These are phyloP conservation scores for Opisthograptis luteolata DNA, from an alignment of 2,888 invertebrate species.

Conservation along the genomic window DNA sequence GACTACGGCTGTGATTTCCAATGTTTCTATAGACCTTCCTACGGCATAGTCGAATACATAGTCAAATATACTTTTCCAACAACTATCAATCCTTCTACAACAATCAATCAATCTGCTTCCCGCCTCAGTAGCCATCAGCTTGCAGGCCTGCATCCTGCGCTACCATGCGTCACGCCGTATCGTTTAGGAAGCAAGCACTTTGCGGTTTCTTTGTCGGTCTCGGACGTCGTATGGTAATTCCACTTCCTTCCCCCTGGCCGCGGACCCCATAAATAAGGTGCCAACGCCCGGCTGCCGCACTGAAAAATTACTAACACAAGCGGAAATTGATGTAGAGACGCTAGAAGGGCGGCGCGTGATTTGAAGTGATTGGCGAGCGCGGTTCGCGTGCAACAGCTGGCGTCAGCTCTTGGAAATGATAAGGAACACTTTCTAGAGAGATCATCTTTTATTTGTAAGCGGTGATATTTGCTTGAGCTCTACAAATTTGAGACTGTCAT, in stretches of 20 bases:
- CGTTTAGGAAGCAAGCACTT: constrained; percentile 55
- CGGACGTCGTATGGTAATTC: constrained; percentile 80
- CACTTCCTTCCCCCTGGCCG: constrained; percentile 73
- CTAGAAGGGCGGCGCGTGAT: constrained; percentile 38
- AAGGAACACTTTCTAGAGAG: no score
- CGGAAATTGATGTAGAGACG: constrained; percentile 54
- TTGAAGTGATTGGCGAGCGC: background rate
- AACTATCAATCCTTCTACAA: background rate
- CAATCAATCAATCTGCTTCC: constrained; percentile 9
- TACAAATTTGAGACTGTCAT: no score
- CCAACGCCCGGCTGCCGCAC: constrained; percentile 64
- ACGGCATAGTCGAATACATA: no score
- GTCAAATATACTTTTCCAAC: background rate
- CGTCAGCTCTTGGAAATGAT: no score
- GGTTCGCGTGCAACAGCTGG: background rate
- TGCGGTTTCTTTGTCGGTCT: constrained; percentile 66
- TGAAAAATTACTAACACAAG: constrained; percentile 77
- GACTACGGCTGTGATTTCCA: no score
- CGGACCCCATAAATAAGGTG: constrained; percentile 73
- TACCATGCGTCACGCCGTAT: constrained; percentile 59
- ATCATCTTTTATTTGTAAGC: no score
- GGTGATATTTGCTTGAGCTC: no score
- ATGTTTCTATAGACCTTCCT: no score
- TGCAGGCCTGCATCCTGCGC: background rate
- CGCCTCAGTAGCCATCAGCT: constrained; percentile 4